Base-by-base conservation (phyloP, 2,113 vertebrate genomes). In the Crotalus tigris region DNA sequence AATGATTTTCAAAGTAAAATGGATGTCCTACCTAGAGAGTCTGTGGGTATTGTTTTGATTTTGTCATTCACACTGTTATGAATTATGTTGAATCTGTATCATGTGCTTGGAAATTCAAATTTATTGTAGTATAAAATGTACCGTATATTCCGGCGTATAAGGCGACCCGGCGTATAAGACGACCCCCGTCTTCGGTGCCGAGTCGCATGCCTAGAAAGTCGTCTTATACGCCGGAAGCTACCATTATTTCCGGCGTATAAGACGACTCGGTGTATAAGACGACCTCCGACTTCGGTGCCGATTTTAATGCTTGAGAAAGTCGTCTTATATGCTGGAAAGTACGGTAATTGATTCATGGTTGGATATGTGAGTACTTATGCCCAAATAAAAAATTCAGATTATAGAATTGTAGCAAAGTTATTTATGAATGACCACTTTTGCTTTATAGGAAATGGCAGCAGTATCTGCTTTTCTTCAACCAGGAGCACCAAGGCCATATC, bases 381-480 rank as follows among this genome's bases (percentile, higher is more conserved):
- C 69, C 5, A 75, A 75, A 51, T 21, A 87, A 1, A 15, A 39
- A n/a, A 10, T 92, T 69, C 58, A 88, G 46, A 33, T 88, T 69
- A 88, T 69, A 44, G 3, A 11, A 44, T 59, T 53, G 46, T 90
- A 39, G 29, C 15, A 69, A 93, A 91, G 39, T 5, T 23, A 57
- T 13, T 91, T 92, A 86, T 0, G 24, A 15, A 4, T 89, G 87
- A 91, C 69, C 81, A 94, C 92, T 90, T 44, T 15, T 94, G 93
- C 92, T 2, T 88, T 97, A 85, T 90, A 99, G 99, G 99, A 99
- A 97, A 99, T 99, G 99, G 99, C 99, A 95, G 99, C 99, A 0
- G 98, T 99, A 46, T 99, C 99, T 4, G 98, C 99, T 51, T 99
- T 99, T 95, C 98, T 99, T 89, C 99, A 99, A 90, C 97, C 97